phyloP scores from a whole-genome alignment of 2,797 vertebrate genomes.

The Tragopan temminckii region DNA sequence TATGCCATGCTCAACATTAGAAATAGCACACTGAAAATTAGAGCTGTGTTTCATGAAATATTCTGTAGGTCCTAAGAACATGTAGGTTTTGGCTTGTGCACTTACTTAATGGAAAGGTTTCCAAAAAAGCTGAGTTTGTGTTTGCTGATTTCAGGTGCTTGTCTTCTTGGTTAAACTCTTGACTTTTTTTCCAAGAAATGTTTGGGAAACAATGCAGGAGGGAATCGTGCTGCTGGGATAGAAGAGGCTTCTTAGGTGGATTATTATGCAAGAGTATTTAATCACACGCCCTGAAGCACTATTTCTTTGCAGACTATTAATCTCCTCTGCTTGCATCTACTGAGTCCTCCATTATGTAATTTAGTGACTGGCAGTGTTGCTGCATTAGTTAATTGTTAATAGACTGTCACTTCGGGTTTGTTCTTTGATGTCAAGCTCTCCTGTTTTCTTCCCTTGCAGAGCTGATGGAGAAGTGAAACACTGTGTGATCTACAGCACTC shows the following conservation, averaged over 20 bases:
- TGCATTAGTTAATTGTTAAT: slow-evolving; percentile 62
- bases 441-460: slow-evolving; percentile 79
- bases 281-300: slow-evolving; percentile 31
- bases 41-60: not conserved
- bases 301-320: slow-evolving; percentile 57
- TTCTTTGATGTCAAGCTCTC: slow-evolving; percentile 29
- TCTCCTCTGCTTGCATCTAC: slow-evolving; percentile 31
- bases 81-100: not conserved
- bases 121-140: not conserved
- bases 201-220: slow-evolving; percentile 40
- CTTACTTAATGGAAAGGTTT: not conserved
- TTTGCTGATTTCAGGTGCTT: slow-evolving; percentile 1
- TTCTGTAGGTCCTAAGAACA: not conserved
- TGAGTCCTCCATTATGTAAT: slow-evolving; percentile 52
- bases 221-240: slow-evolving; percentile 8
- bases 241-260: slow-evolving; percentile 33
- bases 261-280: slow-evolving; percentile 57
- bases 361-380: slow-evolving; percentile 7
- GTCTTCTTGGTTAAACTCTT: slow-evolving; percentile 24
- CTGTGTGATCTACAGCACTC: slow-evolving; percentile 96
- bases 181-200: not conserved
- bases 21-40: not conserved
- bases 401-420: slow-evolving; percentile 47
- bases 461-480: slow-evolving; percentile 95
- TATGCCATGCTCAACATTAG: not conserved